Conservation (phyloP, 2,113 vertebrate genomes). For the Suncus etruscus region DNA sequence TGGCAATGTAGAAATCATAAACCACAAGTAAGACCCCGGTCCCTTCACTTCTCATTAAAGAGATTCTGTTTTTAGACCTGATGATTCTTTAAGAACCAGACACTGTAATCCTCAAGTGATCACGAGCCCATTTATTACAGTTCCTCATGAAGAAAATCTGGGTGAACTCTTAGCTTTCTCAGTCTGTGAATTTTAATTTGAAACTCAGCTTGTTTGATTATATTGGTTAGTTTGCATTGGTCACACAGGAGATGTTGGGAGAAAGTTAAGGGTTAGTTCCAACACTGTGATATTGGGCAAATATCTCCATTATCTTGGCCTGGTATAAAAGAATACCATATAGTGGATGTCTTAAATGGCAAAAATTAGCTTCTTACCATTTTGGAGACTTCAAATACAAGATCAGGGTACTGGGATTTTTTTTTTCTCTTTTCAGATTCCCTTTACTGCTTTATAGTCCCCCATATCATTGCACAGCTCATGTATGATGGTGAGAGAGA, state of each 20-base stretch:
- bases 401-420: background rate
- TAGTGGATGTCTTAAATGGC: background rate
- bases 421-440: background rate
- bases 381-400: background rate
- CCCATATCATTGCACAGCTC: background rate
- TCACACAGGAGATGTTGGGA: no score
- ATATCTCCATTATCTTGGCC: background rate
- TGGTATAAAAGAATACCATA: background rate
- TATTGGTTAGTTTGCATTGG: background rate
- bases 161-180: background rate
- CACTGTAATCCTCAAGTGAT: background rate
- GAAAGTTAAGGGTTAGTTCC: background rate
- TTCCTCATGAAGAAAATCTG: background rate
- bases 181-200: background rate
- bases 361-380: background rate
- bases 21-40: constrained; percentile 93
- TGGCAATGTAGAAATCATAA: constrained; percentile 96
- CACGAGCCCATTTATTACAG: background rate
- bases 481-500: background rate
- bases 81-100: background rate
- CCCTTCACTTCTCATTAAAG: background rate
- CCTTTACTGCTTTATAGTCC: background rate
- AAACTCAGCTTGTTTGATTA: background rate
- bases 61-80: background rate
- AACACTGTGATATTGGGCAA: background rate